Evolutionary conservation across 1,140 invertebrate genomes (phyloP).

Genomic region (Drosophila kurseongensis): DNA sequence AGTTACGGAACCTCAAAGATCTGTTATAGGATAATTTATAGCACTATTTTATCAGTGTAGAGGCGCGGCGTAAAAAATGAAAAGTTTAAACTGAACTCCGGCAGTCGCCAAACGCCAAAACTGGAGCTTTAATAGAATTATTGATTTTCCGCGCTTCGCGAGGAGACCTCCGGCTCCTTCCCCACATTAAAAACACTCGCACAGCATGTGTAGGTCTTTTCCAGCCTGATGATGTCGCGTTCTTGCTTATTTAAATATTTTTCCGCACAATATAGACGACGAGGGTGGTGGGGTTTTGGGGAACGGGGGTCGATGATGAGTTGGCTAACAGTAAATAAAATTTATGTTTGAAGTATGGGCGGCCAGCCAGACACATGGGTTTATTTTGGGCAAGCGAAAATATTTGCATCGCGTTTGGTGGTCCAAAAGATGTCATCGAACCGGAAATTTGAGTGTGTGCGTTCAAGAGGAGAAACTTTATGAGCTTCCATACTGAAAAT

Average conservation of each 20-base stretch:
- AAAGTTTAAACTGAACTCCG: constrained; percentile 12
- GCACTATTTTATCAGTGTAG: neutral
- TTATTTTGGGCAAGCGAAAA: constrained; percentile 23
- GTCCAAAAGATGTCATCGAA: constrained; percentile 41
- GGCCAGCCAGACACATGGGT: constrained; percentile 39
- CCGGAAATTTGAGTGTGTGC: constrained; percentile 33
- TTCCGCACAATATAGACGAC: constrained; percentile 6
- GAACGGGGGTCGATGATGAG: constrained; percentile 28
- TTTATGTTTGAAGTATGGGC: constrained; percentile 30
- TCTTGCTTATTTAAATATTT: constrained; percentile 47
- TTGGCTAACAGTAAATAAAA: constrained; percentile 50
- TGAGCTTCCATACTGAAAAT: neutral
- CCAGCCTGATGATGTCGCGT: constrained; percentile 31
- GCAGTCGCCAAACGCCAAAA: constrained; percentile 15
- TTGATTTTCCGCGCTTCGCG: constrained; percentile 66
- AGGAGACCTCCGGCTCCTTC: constrained; percentile 21
- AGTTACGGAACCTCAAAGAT: too few relatives aligned
- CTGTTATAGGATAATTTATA: neutral
- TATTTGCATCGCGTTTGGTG: constrained; percentile 23
- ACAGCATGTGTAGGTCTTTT: constrained; percentile 36
- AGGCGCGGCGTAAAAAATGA: neutral
- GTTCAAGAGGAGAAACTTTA: neutral
- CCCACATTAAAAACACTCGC: constrained; percentile 6
- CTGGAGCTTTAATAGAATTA: constrained; percentile 76
- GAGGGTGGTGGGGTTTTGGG: neutral